Evolutionary conservation across 2,113 vertebrate genomes (phyloP), one percentile per base, ranked within the genome.

Genomic region (Entelurus aequoreus): DNA sequence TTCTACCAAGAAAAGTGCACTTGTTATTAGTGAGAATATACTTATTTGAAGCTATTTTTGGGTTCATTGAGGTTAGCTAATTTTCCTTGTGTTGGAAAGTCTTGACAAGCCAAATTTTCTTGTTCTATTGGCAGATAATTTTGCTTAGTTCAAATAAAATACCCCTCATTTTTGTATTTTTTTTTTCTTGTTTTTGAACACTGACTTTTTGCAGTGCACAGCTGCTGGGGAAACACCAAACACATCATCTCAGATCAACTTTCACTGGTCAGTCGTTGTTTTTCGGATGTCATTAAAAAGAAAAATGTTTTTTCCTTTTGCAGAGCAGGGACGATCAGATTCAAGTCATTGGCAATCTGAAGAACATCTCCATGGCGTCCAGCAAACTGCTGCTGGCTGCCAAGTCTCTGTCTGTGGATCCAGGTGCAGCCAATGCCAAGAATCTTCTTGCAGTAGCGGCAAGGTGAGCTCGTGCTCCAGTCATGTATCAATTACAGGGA

Each of bases 361-460:
- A 99, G 86, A 99, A 95, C 70, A 99, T 99, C 86, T 99, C 97
- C 0, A 98, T 99, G 97, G 95, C 97, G 4, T 99, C 96, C 80
- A 98, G 95, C 88, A 99, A 99, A 79, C 90, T 99, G 64, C 82
- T 99, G 57, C 84, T 99, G 61, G 97, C 97, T n/a, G 97, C 97
- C 81, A 99, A 99, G 74, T 99, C 96, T 64, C 92, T 99, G 15
- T 98, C 96, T 46, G 96, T 99, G 63, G 97, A 99, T 77, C 95
- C 97, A 5, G 94, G 94, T 36, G 97, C 97, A 59, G 96, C 97
- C 71, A 99, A 98, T 12, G 97, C 95, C 13, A 99, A 99, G 83
- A 99, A 97, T 67, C 94, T 98, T 48, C 88, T 99, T 37, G 95
- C 97, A 63, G 95, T 96, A 55, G 97, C 97, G 50, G 97, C 97